phyloP scores from a whole-genome alignment of 1,140 invertebrate species.

The Chrysopa pallens region DNA sequence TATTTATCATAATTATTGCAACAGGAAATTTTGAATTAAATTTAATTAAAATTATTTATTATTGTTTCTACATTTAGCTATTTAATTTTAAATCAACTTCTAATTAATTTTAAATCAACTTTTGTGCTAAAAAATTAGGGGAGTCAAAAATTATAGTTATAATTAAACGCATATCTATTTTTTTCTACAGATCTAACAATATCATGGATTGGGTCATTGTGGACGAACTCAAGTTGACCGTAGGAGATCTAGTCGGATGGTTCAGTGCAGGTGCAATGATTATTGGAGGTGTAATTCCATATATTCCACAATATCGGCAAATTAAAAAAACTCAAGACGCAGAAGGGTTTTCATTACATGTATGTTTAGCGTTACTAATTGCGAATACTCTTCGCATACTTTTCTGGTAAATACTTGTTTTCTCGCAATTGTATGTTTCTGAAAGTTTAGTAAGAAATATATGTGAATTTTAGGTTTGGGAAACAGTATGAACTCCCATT shows the following conservation, averaged over 20 bases:
- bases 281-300: conserved; percentile 71
- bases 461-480: conserved; percentile 71
- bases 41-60: too few species aligned
- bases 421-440: too few species aligned
- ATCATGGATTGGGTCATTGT: conserved; percentile 53
- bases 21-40: too few species aligned
- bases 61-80: too few species aligned
- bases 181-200: not conserved
- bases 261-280: conserved; percentile 68
- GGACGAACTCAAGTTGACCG: conserved; percentile 42
- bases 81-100: too few species aligned
- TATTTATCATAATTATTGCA: too few species aligned
- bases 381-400: conserved; percentile 93
- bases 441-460: not conserved
- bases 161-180: too few species aligned
- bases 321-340: conserved; percentile 80
- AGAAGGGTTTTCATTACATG: conserved; percentile 91
- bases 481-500: conserved; percentile 89
- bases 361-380: conserved; percentile 84
- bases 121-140: too few species aligned
- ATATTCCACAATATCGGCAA: conserved; percentile 86
- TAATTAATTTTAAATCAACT: too few species aligned
- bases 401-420: conserved; percentile 90
- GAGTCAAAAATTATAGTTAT: too few species aligned
- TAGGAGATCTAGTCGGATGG: conserved; percentile 45